Evolutionary conservation across 2,113 vertebrate genomes (phyloP), one percentile per base, ranked within the genome.

Genomic region (Megalops atlanticus): DNA sequence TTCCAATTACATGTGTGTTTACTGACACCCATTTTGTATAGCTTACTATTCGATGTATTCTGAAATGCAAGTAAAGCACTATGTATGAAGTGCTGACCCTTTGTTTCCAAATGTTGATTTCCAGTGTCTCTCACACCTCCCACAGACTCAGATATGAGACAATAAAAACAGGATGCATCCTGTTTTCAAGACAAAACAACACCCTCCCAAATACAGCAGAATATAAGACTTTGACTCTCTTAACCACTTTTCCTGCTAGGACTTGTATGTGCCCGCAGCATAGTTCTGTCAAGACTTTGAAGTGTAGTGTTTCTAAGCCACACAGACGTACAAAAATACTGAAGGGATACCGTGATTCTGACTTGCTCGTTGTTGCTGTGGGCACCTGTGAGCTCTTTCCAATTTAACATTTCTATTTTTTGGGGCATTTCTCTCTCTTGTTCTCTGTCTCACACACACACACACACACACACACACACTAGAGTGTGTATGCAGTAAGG

Each of bases 161-260:
- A n/a, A n/a, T n/a, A n/a, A n/a, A n/a, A n/a, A n/a, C n/a, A n/a
- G 33, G n/a, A 18, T 69, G 24, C n/a, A 12, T 14, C n/a, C 64
- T 69, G 10, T 27, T 69, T 15, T 69, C n/a, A 27, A 31, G 24
- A 69, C 27, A 27, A 33, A 72, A 74, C 11, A 58, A 18, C 41
- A 21, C 18, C 38, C 72, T 36, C 35, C 10, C 12, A 75, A 74
- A n/a, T 21, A 39, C 79, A 33, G 47, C 35, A 74, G 6, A 80
- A 27, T 39, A 58, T 21, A 45, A 49, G 7, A 1, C 41, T 58
- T 24, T 68, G 36, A 64, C 12, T 58, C 35, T 49, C 40, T 11
- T 68, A 75, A 75, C 38, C 68, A 18, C 24, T 1, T 75, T 75
- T 81, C 47, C 31, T 81, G 36, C 39, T 68, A 38, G 80, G 43